Conservation (phyloP, 1,140 invertebrate species). For the Plectus sambesii region DNA sequence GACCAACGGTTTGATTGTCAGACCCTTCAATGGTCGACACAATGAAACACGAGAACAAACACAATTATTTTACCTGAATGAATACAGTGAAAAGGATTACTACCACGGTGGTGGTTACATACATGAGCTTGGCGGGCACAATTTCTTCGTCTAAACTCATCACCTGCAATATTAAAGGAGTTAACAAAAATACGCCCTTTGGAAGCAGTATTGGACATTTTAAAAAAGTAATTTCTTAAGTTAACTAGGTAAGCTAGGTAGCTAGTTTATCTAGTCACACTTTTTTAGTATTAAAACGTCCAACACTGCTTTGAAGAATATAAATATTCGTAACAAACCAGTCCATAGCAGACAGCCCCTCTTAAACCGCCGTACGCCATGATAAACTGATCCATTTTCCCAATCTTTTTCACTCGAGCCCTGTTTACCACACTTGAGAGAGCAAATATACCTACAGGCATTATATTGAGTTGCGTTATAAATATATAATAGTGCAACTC, state of each 20-base stretch:
- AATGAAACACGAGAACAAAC: constrained; percentile 18
- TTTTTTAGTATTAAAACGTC: too few relatives aligned
- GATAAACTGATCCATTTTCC: constrained; percentile 37
- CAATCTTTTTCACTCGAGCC: constrained; percentile 31
- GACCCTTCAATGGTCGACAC: constrained; percentile 24
- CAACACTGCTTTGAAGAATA: too few relatives aligned
- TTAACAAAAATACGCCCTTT: too few relatives aligned
- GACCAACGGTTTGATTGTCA: constrained; percentile 23
- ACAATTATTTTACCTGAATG: constrained; percentile 53
- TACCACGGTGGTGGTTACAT: constrained; percentile 90
- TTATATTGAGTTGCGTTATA: neutral
- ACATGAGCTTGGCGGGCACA: constrained; percentile 58
- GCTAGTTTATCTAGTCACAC: too few relatives aligned
- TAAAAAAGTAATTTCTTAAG: too few relatives aligned
- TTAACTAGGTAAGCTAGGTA: too few relatives aligned
- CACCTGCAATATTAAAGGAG: too few relatives aligned
- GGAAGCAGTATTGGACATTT: too few relatives aligned
- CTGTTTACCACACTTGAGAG: constrained; percentile 31
- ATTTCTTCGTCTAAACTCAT: constrained; percentile 64
- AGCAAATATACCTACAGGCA: constrained; percentile 19
- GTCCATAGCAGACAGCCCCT: constrained; percentile 35
- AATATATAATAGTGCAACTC: constrained; percentile 9
- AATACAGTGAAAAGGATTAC: constrained; percentile 98
- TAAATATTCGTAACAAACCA: constrained; percentile 14
- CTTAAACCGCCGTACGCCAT: constrained; percentile 39